These are phyloP conservation scores for Temnopleurus reevesii DNA, from an alignment of 53 echinoderm and acorn worm species.

Conservation along the genomic window DNA sequence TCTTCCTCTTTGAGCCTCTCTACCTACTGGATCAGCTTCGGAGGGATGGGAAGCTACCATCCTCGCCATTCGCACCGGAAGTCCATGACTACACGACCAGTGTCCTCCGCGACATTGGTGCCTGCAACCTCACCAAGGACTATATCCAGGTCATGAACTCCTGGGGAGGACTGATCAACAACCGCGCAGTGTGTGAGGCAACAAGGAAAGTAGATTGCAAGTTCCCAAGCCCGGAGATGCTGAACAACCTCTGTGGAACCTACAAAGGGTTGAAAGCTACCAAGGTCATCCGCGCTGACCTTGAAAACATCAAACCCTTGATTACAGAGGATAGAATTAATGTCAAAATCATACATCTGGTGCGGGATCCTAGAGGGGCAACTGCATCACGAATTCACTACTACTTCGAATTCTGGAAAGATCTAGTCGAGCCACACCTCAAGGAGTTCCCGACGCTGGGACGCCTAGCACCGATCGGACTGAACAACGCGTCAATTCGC, in stretches of 20 bases:
- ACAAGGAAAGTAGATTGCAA: background rate
- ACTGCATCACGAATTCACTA: conserved; percentile 71
- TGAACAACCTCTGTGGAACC: conserved; percentile 26
- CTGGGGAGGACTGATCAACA: conserved; percentile 59
- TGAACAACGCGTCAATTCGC: background rate
- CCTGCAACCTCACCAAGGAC: conserved; percentile 52
- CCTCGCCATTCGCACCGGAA: background rate
- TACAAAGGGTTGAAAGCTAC: conserved; percentile 56
- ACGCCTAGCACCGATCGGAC: conserved; percentile 11
- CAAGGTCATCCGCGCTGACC: conserved; percentile 73
- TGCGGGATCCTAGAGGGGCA: conserved; percentile 76
- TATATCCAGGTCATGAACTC: conserved; percentile 25
- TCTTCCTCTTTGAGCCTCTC: conserved; percentile 77
- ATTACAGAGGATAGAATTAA: conserved; percentile 61
- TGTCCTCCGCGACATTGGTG: conserved; percentile 49
- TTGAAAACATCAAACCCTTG: conserved; percentile 61
- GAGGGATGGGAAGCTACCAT: background rate
- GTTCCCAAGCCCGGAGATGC: conserved; percentile 1
- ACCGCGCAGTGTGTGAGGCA: conserved; percentile 33
- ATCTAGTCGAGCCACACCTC: background rate
- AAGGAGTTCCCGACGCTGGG: background rate
- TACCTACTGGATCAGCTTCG: conserved; percentile 51
- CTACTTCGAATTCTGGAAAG: background rate
- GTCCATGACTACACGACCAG: conserved; percentile 10
- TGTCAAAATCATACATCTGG: conserved; percentile 75